These are phyloP conservation scores for Polydrusus tereticollis DNA, from an alignment of 2,888 invertebrate species.

Conservation along the genomic window DNA sequence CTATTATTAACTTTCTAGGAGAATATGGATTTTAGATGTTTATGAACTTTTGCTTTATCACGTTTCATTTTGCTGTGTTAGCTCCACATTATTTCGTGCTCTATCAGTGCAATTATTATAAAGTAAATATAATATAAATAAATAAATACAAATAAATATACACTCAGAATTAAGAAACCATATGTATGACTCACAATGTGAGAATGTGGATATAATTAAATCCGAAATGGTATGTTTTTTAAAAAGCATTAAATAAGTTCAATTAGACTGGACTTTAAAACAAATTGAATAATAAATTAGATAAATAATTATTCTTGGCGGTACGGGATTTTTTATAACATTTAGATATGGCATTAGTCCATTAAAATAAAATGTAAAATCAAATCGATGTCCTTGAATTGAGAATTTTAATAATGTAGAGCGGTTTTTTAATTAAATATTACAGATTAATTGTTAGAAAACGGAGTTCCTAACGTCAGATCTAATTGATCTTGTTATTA, in stretches of 20 bases:
- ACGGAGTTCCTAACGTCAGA: slow-evolving; percentile 34
- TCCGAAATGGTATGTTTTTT: slow-evolving; percentile 15
- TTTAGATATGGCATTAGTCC: slow-evolving; percentile 37
- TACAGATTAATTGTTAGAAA: slow-evolving; percentile 39
- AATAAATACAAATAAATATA: no score
- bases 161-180: no score
- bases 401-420: slow-evolving; percentile 43
- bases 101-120: no score
- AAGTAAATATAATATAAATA: no score
- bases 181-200: no score
- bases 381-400: slow-evolving; percentile 38
- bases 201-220: slow-evolving; percentile 30
- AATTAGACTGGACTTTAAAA: slow-evolving; percentile 41
- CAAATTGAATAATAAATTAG: slow-evolving; percentile 36
- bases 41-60: no score
- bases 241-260: slow-evolving; percentile 32
- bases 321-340: slow-evolving; percentile 25
- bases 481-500: slow-evolving; percentile 45
- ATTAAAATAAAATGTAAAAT: slow-evolving; percentile 36
- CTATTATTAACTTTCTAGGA: no score
- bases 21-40: no score
- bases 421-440: slow-evolving; percentile 44
- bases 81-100: no score
- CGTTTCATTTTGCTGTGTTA: no score
- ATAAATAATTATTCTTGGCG: slow-evolving; percentile 33